Conservation (phyloP, 2,113 vertebrate genomes). For the Mormyrus iriodes region DNA sequence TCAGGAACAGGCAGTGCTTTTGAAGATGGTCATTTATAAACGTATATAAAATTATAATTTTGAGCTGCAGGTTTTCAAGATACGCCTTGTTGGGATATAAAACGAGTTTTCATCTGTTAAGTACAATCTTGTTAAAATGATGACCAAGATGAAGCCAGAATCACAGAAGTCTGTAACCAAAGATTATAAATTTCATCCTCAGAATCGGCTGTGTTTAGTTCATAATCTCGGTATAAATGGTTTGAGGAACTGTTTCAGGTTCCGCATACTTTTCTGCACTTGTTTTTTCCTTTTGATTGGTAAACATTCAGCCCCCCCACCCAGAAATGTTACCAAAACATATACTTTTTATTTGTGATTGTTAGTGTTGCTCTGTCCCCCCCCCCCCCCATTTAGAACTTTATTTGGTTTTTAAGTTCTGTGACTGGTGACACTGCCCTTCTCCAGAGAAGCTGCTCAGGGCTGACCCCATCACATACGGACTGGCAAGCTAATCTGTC, state of each 20-base stretch:
- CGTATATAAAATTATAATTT: not conserved
- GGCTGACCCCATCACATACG: not conserved
- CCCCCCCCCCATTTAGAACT: not conserved
- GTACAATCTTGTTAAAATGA: not conserved
- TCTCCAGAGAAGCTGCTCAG: not conserved
- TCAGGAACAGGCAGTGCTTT: not conserved
- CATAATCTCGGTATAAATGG: not conserved
- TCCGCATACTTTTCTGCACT: not conserved
- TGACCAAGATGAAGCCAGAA: not conserved
- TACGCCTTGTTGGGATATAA: not conserved
- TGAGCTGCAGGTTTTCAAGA: not conserved
- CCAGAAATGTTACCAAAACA: not conserved
- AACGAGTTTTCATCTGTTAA: not conserved
- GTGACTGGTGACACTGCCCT: not conserved
- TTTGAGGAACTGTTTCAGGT: not conserved
- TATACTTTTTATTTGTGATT: not conserved
- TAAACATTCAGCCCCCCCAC: not conserved
- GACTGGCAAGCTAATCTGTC: not conserved
- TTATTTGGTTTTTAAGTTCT: not conserved
- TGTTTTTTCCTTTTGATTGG: not conserved
- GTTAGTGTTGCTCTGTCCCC: not conserved
- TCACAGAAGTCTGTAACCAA: constrained; percentile 3
- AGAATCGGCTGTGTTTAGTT: not conserved
- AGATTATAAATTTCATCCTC: not conserved
- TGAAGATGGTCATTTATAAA: not conserved